Conservation (phyloP, 2,888 invertebrate genomes). For the Ennomos fuscantarius region DNA sequence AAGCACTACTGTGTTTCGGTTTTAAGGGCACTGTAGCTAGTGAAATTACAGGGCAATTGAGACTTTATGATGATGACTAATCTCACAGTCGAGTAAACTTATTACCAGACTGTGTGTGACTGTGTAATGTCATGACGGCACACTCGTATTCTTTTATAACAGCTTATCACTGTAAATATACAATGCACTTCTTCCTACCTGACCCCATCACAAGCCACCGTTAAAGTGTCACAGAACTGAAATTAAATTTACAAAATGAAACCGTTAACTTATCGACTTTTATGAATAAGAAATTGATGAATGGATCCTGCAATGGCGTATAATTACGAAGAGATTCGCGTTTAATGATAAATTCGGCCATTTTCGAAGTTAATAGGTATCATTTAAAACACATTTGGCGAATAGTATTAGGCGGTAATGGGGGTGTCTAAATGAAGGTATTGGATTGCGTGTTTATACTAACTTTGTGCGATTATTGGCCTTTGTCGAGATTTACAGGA, state of each 20-base stretch:
- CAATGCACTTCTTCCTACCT: not conserved
- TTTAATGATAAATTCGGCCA: conserved; percentile 37
- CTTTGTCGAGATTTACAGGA: conserved; percentile 9
- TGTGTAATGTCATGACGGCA: no score
- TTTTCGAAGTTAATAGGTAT: conserved; percentile 36
- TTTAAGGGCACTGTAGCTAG: no score
- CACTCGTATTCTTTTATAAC: no score
- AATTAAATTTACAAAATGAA: conserved; percentile 76
- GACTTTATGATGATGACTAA: no score
- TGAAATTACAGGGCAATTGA: no score
- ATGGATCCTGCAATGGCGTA: conserved; percentile 61
- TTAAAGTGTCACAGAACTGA: conserved; percentile 59
- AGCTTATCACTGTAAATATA: no score
- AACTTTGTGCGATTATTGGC: conserved; percentile 27
- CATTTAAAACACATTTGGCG: conserved; percentile 43
- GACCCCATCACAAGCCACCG: conserved; percentile 46
- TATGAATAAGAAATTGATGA: conserved; percentile 74
- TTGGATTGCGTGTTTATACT: conserved; percentile 30
- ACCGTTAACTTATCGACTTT: conserved; percentile 75
- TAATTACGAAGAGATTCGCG: conserved; percentile 47
- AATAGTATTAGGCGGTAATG: conserved; percentile 36
- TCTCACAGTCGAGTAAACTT: no score
- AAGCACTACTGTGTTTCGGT: no score
- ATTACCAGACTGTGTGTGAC: no score
- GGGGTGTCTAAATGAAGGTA: conserved; percentile 29